Evolutionary conservation across 2,888 invertebrate species (phyloP), one percentile per base, ranked within the genome.

Genomic region (Lycophotia porphyrea): DNA sequence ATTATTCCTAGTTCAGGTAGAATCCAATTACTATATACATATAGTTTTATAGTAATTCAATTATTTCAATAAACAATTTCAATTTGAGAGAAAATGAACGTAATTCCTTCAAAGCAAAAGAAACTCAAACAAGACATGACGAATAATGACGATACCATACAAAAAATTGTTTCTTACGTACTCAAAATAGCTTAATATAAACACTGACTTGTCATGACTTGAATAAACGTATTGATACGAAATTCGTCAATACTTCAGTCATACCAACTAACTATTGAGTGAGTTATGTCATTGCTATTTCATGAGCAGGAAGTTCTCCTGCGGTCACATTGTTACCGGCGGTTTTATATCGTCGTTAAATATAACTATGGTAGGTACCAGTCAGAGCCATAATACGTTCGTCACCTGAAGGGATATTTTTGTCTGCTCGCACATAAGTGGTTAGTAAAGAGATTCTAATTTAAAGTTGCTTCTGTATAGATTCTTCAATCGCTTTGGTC

Each of bases 271-370:
- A 47, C 44, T 71, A 75, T 75, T 61, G 52, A 49, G 52, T 69
- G 60, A 61, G 63, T 84, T 83, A 78, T 81, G 78, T 84, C 84
- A 84, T 84, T 68, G 64, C 39, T 86, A 84, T 86, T 80, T 84
- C 42, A 34, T 31, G 58, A 78, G 44, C 84, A 86, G 84, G 84
- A 84, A 84, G 75, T 63, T 34, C n/a, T 31, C 34, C 36, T 61
- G 74, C 63, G 72, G 63, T 65, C 71, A 72, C 71, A 84, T 72
- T 84, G 74, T 76, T 74, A 71, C 60, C 55, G 68, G 55, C 60
- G 47, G 47, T 72, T 68, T 66, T 76, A 71, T 71, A 44, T 44
- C 47, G 63, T 78, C 31, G 74, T 85, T 80, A 72, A 70, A 71
- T 75, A 80, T 75, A 84, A 69, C 71, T 65, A 61, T 63, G 24